Base-by-base conservation (phyloP, 2,113 vertebrate genomes). In the Elaphurus davidianus region DNA sequence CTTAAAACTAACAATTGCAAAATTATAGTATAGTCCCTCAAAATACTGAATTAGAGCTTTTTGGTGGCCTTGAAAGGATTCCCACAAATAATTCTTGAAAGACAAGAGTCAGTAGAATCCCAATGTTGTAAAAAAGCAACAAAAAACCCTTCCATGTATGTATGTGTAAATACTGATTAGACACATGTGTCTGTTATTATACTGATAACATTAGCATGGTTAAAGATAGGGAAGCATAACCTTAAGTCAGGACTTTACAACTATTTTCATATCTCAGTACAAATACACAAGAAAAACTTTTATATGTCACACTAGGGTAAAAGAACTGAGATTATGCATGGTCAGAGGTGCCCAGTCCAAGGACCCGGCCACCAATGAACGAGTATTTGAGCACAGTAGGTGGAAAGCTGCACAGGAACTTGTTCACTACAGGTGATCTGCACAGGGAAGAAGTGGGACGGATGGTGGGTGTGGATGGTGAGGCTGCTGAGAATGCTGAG, bases 21-120 rank as follows among this genome's bases (percentile, higher is more conserved):
- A 91, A 90, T 91, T 55, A 62, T n/a, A 19, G 85, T 55, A 89
- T 0, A 36, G 17, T 25, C 21, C 30, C 23, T 90, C 43, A 74
- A 79, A 90, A 57, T 87, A 96, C 78, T 74, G 52, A 96, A 59
- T 90, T 33, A 59, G 52, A 67, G 33, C 79, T 84, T 27, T 30
- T 57, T 11, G 43, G 11, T 87, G 19, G 45, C 10, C 40, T 83
- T 67, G 10, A 94, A 62, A 12, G 19, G 13, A 78, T 87, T 83
- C 59, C 60, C 13, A 81, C 27, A 91, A 86, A 87, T 36, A 89
- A 94, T 47, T 55, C 60, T 14, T 67, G 30, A 87, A 87, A 85
- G 17, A 50, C 11, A n/a, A 43, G 10, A 89, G 33, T 23, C 23
- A 62, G 13, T 60, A 94, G n/a, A n/a, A 71, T 57, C 55, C 17